These are phyloP conservation scores for Lasioglossum lativentre DNA, from an alignment of 2,888 invertebrate species.

Conservation along the genomic window DNA sequence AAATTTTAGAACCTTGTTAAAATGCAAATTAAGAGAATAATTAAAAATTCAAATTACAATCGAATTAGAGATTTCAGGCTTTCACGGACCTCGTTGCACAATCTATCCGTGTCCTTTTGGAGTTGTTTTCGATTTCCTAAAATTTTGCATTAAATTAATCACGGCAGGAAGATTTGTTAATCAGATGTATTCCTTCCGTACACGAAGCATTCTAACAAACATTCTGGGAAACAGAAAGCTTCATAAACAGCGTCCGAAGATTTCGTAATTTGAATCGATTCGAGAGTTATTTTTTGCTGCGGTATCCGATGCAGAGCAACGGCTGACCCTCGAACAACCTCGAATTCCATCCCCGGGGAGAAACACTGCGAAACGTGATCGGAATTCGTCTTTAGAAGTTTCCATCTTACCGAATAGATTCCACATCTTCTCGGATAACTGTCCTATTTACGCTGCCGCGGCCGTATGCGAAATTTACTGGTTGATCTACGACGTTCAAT, in stretches of 20 bases:
- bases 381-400: constrained; percentile 53
- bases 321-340: constrained; percentile 20
- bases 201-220: not conserved
- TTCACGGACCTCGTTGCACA: no score
- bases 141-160: no score
- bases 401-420: constrained; percentile 41
- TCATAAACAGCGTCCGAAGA: not conserved
- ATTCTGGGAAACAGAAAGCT: not conserved
- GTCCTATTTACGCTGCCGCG: constrained; percentile 37
- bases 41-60: no score
- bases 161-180: no score
- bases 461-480: constrained; percentile 52
- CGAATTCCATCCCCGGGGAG: constrained; percentile 37
- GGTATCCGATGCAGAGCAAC: constrained; percentile 51
- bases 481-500: constrained; percentile 5
- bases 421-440: constrained; percentile 19
- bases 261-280: not conserved
- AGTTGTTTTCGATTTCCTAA: no score
- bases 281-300: constrained; percentile 36
- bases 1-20: not conserved
- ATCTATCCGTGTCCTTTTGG: no score
- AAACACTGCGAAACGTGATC: constrained; percentile 52
- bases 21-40: no score
- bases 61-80: no score
- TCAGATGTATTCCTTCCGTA: not conserved